Evolutionary conservation across 2,888 invertebrate species (phyloP).

Genomic region (Anaspis maculata): DNA sequence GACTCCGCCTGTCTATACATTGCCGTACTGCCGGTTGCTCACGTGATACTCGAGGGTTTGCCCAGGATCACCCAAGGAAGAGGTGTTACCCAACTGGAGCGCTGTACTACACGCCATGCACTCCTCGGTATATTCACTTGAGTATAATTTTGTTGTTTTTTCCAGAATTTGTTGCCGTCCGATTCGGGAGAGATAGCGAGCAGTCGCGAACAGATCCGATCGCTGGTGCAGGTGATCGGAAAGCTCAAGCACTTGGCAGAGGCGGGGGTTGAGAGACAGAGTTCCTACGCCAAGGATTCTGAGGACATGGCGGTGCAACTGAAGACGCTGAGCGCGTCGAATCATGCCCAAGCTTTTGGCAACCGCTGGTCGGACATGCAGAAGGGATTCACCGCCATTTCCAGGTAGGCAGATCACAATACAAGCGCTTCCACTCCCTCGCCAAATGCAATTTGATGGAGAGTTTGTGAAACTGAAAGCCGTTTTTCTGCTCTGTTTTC

Average conservation of each 20-base stretch:
- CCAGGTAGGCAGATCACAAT: conserved; percentile 43
- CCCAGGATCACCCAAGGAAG: no score
- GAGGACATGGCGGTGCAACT: conserved; percentile 48
- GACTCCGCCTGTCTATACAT: no score
- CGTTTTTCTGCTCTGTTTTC: conserved; percentile 8
- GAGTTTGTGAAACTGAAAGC: not conserved
- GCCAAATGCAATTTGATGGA: not conserved
- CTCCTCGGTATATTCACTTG: no score
- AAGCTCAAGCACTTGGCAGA: conserved; percentile 49
- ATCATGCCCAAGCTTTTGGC: conserved; percentile 26
- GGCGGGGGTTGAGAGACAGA: conserved; percentile 34
- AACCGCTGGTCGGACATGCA: conserved; percentile 46
- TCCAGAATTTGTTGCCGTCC: conserved; percentile 49
- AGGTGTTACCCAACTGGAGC: no score
- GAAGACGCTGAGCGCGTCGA: conserved; percentile 40
- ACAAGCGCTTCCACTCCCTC: no score
- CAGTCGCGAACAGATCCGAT: conserved; percentile 48
- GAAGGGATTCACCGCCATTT: conserved; percentile 45
- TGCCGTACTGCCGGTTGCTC: no score
- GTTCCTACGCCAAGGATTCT: conserved; percentile 46
- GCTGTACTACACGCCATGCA: no score
- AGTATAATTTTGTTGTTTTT: no score
- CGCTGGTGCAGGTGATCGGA: conserved; percentile 47
- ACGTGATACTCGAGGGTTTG: no score
- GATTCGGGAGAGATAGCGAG: conserved; percentile 49